These are phyloP conservation scores for Serrognathus titanus DNA, from an alignment of 2,888 invertebrate species.

Conservation along the genomic window DNA sequence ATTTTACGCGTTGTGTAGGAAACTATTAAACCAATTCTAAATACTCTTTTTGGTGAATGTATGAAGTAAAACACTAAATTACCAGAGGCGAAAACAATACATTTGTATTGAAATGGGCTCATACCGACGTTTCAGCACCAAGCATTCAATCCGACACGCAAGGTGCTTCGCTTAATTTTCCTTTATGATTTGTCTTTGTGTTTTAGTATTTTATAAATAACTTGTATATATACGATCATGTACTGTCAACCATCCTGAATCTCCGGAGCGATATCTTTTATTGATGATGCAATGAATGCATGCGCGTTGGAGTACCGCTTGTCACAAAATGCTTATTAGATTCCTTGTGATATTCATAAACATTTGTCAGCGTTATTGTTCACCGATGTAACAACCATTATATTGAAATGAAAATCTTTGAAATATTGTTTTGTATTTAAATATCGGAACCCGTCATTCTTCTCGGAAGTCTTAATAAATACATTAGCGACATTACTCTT, in stretches of 20 bases:
- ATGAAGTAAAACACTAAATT: no score
- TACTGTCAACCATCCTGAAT: background rate
- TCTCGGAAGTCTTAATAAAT: constrained; percentile 1
- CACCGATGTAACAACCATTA: background rate
- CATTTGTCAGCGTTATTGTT: constrained; percentile 15
- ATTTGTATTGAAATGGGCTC: no score
- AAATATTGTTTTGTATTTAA: constrained; percentile 4
- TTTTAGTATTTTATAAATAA: no score
- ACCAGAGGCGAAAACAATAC: no score
- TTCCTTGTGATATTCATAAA: constrained; percentile 19
- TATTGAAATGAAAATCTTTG: background rate
- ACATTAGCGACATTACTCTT: background rate
- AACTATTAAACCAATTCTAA: no score
- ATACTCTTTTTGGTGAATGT: no score
- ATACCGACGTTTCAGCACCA: no score
- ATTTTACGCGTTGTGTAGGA: no score
- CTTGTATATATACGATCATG: background rate
- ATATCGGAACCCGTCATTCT: background rate
- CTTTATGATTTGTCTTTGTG: no score
- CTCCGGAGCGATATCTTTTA: constrained; percentile 4
- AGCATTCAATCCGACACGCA: no score
- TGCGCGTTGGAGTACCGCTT: constrained; percentile 20
- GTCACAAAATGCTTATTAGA: constrained; percentile 21
- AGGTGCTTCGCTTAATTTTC: no score
- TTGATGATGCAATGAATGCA: constrained; percentile 21